These are phyloP conservation scores for Hofmannophila pseudospretella DNA, from an alignment of 2,888 invertebrate species.

Conservation along the genomic window DNA sequence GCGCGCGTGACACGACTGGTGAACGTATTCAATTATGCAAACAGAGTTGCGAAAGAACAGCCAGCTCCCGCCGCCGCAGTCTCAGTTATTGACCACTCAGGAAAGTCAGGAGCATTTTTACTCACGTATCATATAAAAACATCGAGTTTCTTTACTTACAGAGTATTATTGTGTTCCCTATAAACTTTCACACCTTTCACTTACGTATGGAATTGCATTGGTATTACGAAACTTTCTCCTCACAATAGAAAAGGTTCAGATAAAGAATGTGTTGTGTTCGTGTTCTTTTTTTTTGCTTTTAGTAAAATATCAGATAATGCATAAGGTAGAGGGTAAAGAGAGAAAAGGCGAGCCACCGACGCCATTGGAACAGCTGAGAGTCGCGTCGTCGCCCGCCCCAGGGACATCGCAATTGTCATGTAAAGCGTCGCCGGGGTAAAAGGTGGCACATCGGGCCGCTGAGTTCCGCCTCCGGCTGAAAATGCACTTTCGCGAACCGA, in stretches of 20 bases:
- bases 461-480: slow-evolving; percentile 61
- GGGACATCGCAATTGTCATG: slow-evolving; percentile 71
- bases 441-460: slow-evolving; percentile 41
- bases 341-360: slow-evolving; percentile 33
- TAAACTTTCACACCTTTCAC: slow-evolving; percentile 52
- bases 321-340: slow-evolving; percentile 23
- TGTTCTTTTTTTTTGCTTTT: slow-evolving; percentile 17
- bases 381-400: slow-evolving; percentile 44
- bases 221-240: slow-evolving; percentile 2
- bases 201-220: slow-evolving; percentile 8
- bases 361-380: slow-evolving; percentile 33
- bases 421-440: slow-evolving; percentile 56
- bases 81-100: slow-evolving; percentile 40
- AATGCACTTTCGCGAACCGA: slow-evolving; percentile 72
- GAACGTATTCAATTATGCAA: slow-evolving; percentile 75
- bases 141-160: slow-evolving; percentile 1
- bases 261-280: background rate
- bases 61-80: slow-evolving; percentile 27
- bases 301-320: slow-evolving; percentile 33
- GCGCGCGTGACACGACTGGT: slow-evolving; percentile 72
- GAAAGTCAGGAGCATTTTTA: slow-evolving; percentile 16
- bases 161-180: slow-evolving; percentile 13
- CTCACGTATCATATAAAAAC: background rate
- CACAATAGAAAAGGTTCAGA: background rate
- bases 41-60: slow-evolving; percentile 64